A percentile compares a stretch with the other conserved stretches of the same genome.
Evolutionary conservation across 2,888 invertebrate species (phyloP).

Genomic region (Chirona hameri): DNA sequence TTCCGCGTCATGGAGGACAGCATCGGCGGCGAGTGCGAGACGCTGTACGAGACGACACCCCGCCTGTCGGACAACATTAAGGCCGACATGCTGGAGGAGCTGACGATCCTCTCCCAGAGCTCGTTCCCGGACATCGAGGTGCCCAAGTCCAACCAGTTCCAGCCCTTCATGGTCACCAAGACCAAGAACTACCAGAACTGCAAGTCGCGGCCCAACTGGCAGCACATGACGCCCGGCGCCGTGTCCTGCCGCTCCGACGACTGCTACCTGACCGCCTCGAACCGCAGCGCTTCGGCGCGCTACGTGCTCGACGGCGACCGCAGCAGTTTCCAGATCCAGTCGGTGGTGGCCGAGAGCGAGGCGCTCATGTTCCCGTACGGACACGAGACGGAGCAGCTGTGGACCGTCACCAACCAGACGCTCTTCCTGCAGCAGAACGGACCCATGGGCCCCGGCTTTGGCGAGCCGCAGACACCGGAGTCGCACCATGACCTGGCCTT

Average conservation of each 20-base stretch:
- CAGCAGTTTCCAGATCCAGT: not conserved
- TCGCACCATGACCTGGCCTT: not conserved
- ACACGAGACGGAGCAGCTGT: slow-evolving; percentile 11
- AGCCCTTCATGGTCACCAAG: slow-evolving; percentile 46
- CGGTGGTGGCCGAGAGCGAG: slow-evolving; percentile 24
- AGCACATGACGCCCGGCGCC: slow-evolving; percentile 28
- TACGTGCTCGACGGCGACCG: slow-evolving; percentile 9
- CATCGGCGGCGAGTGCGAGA: slow-evolving; percentile 45
- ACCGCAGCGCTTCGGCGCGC: not conserved
- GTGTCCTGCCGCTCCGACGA: slow-evolving; percentile 5
- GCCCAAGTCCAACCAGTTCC: slow-evolving; percentile 33
- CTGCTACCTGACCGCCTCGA: slow-evolving; percentile 2
- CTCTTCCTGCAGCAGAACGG: not conserved
- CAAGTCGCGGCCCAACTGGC: slow-evolving; percentile 43
- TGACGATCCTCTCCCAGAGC: not conserved
- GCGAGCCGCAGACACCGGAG: slow-evolving; percentile 29
- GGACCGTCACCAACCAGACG: slow-evolving; percentile 22
- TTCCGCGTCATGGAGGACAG: slow-evolving; percentile 43
- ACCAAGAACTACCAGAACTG: slow-evolving; percentile 49
- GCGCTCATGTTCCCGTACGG: slow-evolving; percentile 2
- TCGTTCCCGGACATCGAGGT: not conserved
- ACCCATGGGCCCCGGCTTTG: not conserved
- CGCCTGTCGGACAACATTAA: slow-evolving; percentile 37
- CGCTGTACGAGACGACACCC: slow-evolving; percentile 43
- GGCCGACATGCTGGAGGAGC: slow-evolving; percentile 28